Evolutionary conservation across 2,888 invertebrate species (phyloP), one percentile per base, ranked within the genome.

Genomic region (Cerceris rybyensis): DNA sequence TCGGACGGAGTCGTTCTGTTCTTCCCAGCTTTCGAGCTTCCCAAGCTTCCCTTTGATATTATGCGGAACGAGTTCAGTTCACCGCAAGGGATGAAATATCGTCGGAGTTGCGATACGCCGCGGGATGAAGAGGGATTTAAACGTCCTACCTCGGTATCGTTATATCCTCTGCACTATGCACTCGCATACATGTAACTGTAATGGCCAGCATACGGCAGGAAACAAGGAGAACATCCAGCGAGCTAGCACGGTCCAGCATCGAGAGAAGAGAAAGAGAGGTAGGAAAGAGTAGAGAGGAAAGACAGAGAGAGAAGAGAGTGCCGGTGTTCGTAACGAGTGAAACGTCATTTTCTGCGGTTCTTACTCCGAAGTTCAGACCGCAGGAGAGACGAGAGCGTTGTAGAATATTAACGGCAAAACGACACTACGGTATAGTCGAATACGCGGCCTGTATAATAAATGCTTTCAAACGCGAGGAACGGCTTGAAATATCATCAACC

Each of bases 1-100:
- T 75, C 66, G 70, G 16, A 43, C 46, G 64, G 54, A 57, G 66
- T 67, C 67, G 14, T 70, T 63, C 63, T 46, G 67, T 72, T 67
- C 67, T 68, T 68, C 41, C 65, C 50, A 43, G 52, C 64, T 58
- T 69, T 69, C 55, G 46, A 59, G 50, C 41, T 28, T 28, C 49
- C 70, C 43, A 43, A 43, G 73, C 42, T 75, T 74, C 71, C 68
- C 70, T 81, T 81, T 74, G 83, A 81, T 77, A 74, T 83, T 67
- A 61, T 39, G 70, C 77, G 43, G 58, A 71, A 67, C 46, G 59
- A 71, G 59, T 61, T 64, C 55, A 49, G 61, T 16, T 28, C 28
- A 66, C 67, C 67, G 72, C 78, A 60, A 77, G 66, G 69, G 67
- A 77, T 74, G 77, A 83, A 77, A 83, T 77, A 81, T 80, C 68